These are phyloP conservation scores for Botrylloides violaceus DNA, from an alignment of 23 tunicate species.

Conservation along the genomic window DNA sequence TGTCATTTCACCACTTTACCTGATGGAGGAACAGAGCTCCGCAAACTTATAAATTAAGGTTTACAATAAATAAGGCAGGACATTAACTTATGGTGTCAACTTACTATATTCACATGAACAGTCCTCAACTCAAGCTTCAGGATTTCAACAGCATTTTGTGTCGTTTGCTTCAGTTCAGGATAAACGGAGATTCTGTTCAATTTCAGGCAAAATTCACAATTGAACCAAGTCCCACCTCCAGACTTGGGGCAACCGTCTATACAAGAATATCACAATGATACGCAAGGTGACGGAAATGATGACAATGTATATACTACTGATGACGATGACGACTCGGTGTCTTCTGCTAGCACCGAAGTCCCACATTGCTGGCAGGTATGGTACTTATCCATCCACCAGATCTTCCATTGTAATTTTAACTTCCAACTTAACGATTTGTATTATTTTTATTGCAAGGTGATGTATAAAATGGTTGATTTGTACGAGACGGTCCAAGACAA, in stretches of 20 bases:
- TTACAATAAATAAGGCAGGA: too few relatives aligned
- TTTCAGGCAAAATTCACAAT: not conserved
- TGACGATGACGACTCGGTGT: slow-evolving; percentile 11
- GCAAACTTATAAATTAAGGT: too few relatives aligned
- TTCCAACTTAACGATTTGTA: too few relatives aligned
- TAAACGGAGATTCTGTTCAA: too few relatives aligned
- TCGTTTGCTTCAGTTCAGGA: too few relatives aligned
- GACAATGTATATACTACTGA: slow-evolving; percentile 19
- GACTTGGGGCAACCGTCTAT: not conserved
- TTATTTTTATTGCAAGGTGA: slow-evolving; percentile 22
- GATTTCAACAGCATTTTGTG: too few relatives aligned
- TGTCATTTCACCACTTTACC: too few relatives aligned
- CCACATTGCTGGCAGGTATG: slow-evolving; percentile 72
- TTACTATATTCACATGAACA: too few relatives aligned
- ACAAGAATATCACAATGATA: not conserved
- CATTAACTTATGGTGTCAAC: too few relatives aligned
- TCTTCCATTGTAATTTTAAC: too few relatives aligned
- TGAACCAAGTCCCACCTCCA: not conserved
- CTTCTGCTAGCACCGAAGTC: slow-evolving; percentile 43
- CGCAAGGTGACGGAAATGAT: slow-evolving; percentile 1
- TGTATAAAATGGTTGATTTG: slow-evolving; percentile 56
- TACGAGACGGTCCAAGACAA: slow-evolving; percentile 22
- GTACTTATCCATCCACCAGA: not conserved
- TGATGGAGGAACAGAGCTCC: too few relatives aligned
- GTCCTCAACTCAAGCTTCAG: too few relatives aligned